Conservation (phyloP, 2,797 vertebrate genomes). For the Furcifer pardalis region DNA sequence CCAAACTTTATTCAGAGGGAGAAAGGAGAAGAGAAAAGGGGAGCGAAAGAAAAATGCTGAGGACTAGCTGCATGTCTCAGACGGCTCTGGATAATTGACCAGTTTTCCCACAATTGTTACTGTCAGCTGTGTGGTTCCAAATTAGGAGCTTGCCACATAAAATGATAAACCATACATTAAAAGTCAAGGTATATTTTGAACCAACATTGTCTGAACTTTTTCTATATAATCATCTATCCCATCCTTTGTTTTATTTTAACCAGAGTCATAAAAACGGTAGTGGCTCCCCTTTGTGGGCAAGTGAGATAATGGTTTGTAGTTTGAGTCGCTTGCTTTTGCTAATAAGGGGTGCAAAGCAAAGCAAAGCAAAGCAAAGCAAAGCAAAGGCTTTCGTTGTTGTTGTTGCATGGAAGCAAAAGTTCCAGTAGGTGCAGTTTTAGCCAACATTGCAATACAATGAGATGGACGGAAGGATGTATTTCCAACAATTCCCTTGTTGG, state of each 20-base stretch:
- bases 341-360: background rate
- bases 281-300: conserved; percentile 14
- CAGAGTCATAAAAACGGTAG: background rate
- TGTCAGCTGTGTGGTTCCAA: background rate
- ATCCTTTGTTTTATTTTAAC: background rate
- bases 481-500: background rate
- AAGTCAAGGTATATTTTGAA: background rate
- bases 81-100: background rate
- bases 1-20: no score
- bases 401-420: background rate
- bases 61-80: background rate
- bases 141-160: background rate
- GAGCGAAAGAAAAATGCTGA: background rate
- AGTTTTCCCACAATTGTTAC: background rate
- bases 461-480: background rate
- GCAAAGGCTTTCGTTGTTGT: background rate
- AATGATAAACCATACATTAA: background rate
- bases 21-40: background rate
- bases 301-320: background rate
- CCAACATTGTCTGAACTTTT: background rate
- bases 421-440: background rate
- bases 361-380: background rate
- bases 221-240: background rate
- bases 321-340: background rate
- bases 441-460: no score